Percentiles rank a stretch among this genome's conserved stretches.
These are phyloP conservation scores for Chelonia mydas DNA, from an alignment of 2,797 vertebrate genomes.

Conservation along the genomic window DNA sequence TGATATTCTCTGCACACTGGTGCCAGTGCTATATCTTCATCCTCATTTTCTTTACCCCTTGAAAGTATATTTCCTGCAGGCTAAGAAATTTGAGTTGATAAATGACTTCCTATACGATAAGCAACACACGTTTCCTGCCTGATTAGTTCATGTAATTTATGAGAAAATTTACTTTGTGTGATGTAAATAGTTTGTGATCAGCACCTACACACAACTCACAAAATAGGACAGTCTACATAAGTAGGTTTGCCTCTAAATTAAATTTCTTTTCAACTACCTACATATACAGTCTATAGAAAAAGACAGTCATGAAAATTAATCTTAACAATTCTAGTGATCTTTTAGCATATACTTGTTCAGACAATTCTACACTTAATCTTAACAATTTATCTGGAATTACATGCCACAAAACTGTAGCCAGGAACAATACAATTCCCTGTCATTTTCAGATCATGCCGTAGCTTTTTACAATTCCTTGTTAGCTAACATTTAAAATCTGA, in stretches of 20 bases:
- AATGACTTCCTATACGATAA: background rate
- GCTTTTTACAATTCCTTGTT: background rate
- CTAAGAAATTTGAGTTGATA: background rate
- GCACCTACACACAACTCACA: accelerated
- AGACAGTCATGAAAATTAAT: background rate
- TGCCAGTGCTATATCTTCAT: background rate
- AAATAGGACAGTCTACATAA: background rate
- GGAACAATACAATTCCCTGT: background rate
- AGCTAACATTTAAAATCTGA: too few species aligned
- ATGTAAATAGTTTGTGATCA: background rate
- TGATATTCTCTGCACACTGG: background rate
- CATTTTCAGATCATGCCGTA: background rate
- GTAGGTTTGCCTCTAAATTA: background rate
- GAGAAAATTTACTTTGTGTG: background rate
- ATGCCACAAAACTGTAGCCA: background rate
- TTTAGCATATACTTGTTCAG: background rate
- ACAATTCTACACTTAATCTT: background rate
- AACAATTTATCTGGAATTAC: slow-evolving; percentile 12
- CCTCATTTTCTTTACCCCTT: background rate
- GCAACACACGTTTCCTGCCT: background rate
- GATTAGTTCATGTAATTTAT: background rate
- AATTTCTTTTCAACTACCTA: slow-evolving; percentile 4
- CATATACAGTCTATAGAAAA: background rate
- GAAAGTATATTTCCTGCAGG: background rate
- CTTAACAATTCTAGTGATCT: background rate